phyloP scores from a whole-genome alignment of 2,797 vertebrate species.

The Pangasius krempfi region DNA sequence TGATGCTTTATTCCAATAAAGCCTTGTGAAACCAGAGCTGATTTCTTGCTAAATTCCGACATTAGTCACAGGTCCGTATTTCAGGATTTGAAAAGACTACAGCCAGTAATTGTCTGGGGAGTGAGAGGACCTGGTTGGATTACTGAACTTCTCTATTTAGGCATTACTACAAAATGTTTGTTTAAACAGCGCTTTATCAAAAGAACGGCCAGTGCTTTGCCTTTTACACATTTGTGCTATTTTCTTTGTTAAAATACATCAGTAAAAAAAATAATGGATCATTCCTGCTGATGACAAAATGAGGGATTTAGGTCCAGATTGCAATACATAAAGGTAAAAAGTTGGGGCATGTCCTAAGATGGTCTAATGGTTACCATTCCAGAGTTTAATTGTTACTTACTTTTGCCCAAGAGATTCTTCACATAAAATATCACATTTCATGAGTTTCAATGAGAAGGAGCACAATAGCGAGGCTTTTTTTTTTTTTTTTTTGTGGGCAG shows the following conservation, averaged over 20 bases:
- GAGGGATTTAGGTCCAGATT: slow-evolving; percentile 33
- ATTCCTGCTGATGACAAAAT: slow-evolving; percentile 35
- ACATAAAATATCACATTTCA: slow-evolving; percentile 67
- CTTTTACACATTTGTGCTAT: slow-evolving; percentile 27
- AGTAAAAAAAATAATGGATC: slow-evolving; percentile 10
- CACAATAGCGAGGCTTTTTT: slow-evolving; percentile 62
- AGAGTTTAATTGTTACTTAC: slow-evolving; percentile 57
- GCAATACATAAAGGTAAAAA: slow-evolving; percentile 29
- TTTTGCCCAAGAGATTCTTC: slow-evolving; percentile 34
- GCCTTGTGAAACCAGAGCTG: slow-evolving; percentile 93
- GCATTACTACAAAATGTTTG: slow-evolving; percentile 56
- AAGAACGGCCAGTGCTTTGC: slow-evolving; percentile 3
- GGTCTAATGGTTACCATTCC: slow-evolving; percentile 73
- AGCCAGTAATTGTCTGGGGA: slow-evolving; percentile 68
- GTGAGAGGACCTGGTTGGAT: slow-evolving; percentile 55
- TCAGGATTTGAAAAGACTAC: slow-evolving; percentile 77
- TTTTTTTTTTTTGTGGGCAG: slow-evolving; percentile 55
- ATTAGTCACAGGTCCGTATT: slow-evolving; percentile 94
- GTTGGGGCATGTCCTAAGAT: slow-evolving; percentile 60
- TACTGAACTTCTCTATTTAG: slow-evolving; percentile 59
- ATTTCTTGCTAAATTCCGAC: slow-evolving; percentile 98
- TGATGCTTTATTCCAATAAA: slow-evolving; percentile 86
- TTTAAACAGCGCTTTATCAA: slow-evolving; percentile 60
- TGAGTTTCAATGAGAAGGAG: slow-evolving; percentile 44
- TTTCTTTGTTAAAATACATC: slow-evolving; percentile 34